These are phyloP conservation scores for Nymphalis io DNA, from an alignment of 1,140 invertebrate species.

Conservation along the genomic window DNA sequence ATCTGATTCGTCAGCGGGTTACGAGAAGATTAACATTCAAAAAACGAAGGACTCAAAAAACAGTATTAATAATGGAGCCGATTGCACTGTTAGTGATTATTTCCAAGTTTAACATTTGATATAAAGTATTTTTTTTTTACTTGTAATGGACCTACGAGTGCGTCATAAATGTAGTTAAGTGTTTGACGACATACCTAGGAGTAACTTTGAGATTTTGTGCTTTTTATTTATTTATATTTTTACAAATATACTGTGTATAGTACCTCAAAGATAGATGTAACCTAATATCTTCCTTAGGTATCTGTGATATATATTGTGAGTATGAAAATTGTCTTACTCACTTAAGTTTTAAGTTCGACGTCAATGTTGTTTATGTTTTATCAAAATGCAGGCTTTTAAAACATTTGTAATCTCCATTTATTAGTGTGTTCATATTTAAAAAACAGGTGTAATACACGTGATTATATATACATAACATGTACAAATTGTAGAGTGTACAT, in stretches of 20 bases:
- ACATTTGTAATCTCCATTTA: slow-evolving; percentile 57
- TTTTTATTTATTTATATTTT: slow-evolving; percentile 64
- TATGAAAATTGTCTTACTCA: slow-evolving; percentile 50
- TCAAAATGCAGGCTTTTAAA: slow-evolving; percentile 26
- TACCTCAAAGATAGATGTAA: slow-evolving; percentile 46
- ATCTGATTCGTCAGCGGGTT: slow-evolving; percentile 75
- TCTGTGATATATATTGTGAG: slow-evolving; percentile 77
- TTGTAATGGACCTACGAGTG: not conserved
- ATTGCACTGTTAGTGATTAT: slow-evolving; percentile 76
- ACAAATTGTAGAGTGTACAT: slow-evolving; percentile 61
- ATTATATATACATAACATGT: slow-evolving; percentile 50
- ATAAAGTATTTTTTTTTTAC: slow-evolving; percentile 34
- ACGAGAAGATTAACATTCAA: slow-evolving; percentile 77
- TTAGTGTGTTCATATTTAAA: slow-evolving; percentile 55
- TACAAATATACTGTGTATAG: slow-evolving; percentile 47
- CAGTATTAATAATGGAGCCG: slow-evolving; percentile 70
- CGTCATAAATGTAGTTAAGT: slow-evolving; percentile 27
- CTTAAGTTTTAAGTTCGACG: slow-evolving; percentile 33
- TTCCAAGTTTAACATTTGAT: slow-evolving; percentile 73
- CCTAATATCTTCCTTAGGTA: slow-evolving; percentile 66
- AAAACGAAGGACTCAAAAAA: slow-evolving; percentile 60
- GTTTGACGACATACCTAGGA: slow-evolving; percentile 30
- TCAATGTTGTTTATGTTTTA: slow-evolving; percentile 24
- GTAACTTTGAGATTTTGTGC: slow-evolving; percentile 62
- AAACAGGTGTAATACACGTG: slow-evolving; percentile 34